Evolutionary conservation across 2,888 invertebrate species (phyloP).

Genomic region (Parelbella ahira): DNA sequence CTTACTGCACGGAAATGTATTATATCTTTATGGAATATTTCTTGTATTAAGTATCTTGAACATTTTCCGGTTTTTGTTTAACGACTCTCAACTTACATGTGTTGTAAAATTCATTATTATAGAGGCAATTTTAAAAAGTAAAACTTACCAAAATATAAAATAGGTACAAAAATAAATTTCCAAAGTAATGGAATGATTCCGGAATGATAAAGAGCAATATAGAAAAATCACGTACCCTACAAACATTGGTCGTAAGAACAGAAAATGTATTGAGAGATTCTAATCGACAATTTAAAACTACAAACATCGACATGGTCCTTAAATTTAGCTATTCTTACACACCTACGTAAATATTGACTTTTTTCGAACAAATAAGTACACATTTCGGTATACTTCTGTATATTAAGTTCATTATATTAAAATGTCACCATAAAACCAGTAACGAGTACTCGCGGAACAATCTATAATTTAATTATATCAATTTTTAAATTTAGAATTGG

Average conservation of each 20-base stretch:
- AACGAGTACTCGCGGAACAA: no score
- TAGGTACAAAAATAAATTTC: slow-evolving; percentile 41
- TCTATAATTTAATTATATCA: no score
- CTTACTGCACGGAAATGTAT: no score
- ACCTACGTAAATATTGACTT: slow-evolving; percentile 16
- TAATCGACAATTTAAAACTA: slow-evolving; percentile 27
- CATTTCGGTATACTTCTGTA: not conserved
- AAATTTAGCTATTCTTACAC: slow-evolving; percentile 8
- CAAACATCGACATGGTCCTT: slow-evolving; percentile 24
- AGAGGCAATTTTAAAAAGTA: slow-evolving; percentile 11
- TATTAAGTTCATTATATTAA: no score
- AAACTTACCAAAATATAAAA: slow-evolving; percentile 13
- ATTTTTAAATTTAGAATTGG: slow-evolving; percentile 2
- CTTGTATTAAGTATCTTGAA: no score
- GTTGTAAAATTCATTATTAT: no score
- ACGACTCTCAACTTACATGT: no score
- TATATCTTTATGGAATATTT: not conserved
- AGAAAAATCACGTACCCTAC: slow-evolving; percentile 5
- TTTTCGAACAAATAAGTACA: slow-evolving; percentile 17
- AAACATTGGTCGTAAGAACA: slow-evolving; percentile 18
- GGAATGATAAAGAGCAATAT: slow-evolving; percentile 42
- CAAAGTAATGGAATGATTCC: slow-evolving; percentile 50
- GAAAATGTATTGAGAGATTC: slow-evolving; percentile 34
- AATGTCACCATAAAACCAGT: no score
- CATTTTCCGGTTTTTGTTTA: no score